Evolutionary conservation across 1,140 invertebrate genomes (phyloP), one percentile per base, ranked within the genome.

Genomic region (Papilio glaucus): DNA sequence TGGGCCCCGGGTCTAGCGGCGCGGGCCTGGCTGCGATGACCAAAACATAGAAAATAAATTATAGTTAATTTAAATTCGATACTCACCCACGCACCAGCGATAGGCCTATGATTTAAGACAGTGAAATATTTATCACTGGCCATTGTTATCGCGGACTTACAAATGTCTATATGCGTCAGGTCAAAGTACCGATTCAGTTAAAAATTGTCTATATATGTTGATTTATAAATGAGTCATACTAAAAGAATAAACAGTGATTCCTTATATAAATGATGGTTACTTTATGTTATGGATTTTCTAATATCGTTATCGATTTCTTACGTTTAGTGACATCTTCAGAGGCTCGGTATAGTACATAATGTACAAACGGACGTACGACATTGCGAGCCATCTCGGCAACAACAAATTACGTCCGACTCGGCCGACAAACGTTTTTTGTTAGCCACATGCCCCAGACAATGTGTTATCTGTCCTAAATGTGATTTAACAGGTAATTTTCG

Each of bases 401-500:
- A 83, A 90, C 87, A 90, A 89, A 92, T 90, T 83, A 85, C 79
- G 71, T 67, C 77, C 76, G 77, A 78, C 81, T 83, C 81, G 82
- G 71, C 85, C 87, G 87, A 87, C 86, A 87, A 89, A 87, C 78
- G 86, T 88, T 91, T 91, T 89, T 88, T 86, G 77, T 82, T 72
- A 61, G 76, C 79, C 85, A 87, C 85, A 85, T 84, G 85, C 72
- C 84, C 85, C 81, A 84, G 85, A 90, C 89, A 90, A 90, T 87
- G 83, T 82, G 83, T 86, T 92, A 90, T 91, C 87, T 88, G 80
- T 87, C 85, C 85, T 87, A 87, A 85, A 91, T 90, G 90, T 92
- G 90, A 92, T 92, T 92, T 92, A 91, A 89, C 87, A 89, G 89
- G 86, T 90, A 90, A 89, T 91, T 90, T 91, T 88, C 78, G 77